A percentile compares a stretch with the other conserved stretches of the same genome.
phyloP scores from a whole-genome alignment of 2,797 vertebrate species.

The Spea hammondii region DNA sequence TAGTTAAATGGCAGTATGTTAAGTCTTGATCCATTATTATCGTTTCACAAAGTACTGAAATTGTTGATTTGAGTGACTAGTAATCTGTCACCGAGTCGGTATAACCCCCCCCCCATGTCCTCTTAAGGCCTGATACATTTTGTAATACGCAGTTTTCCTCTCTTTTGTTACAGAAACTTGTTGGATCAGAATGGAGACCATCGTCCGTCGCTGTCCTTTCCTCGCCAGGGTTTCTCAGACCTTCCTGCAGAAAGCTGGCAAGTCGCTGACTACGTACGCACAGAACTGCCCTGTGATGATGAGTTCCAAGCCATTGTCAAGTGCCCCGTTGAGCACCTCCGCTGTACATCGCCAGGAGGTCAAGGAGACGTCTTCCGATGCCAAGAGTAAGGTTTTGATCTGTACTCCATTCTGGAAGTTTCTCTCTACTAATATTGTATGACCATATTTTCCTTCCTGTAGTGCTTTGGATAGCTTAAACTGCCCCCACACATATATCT shows the following conservation, averaged over 20 bases:
- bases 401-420: too few species aligned
- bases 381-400: slow-evolving; percentile 7
- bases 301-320: slow-evolving; percentile 74
- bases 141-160: not conserved
- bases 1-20: too few species aligned
- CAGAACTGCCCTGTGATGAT: slow-evolving; percentile 94
- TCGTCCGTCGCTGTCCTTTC: slow-evolving; percentile 91
- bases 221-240: slow-evolving; percentile 86
- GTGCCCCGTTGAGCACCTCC: slow-evolving; percentile 76
- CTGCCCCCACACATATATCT: too few species aligned
- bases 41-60: not conserved
- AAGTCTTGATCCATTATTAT: not conserved
- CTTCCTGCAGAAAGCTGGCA: slow-evolving; percentile 90
- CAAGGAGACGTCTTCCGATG: slow-evolving; percentile 58
- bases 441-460: too few species aligned
- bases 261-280: slow-evolving; percentile 84
- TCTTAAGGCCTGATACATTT: not conserved
- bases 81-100: not conserved
- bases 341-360: slow-evolving; percentile 71
- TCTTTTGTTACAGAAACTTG: not conserved
- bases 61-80: too few species aligned
- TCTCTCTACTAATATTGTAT: too few species aligned
- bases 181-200: slow-evolving; percentile 78
- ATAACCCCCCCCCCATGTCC: not conserved
- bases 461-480: too few species aligned